A percentile compares a stretch with the other conserved stretches of the same genome.
phyloP scores from a whole-genome alignment of 2,113 vertebrate species.

The Azemiops feae region DNA sequence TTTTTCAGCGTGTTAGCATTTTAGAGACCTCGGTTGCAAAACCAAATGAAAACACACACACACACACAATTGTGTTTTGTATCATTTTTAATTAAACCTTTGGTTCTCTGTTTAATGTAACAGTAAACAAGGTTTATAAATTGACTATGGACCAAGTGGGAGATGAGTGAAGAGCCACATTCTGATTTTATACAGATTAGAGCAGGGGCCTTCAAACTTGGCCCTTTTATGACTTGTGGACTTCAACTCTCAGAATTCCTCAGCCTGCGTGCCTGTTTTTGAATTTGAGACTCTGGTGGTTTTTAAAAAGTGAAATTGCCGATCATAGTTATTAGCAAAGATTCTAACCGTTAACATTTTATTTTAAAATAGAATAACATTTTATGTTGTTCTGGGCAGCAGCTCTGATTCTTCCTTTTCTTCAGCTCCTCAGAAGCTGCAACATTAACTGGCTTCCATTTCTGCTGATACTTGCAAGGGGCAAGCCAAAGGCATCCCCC shows the following conservation, averaged over 20 bases:
- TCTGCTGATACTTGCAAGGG: background rate
- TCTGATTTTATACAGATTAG: background rate
- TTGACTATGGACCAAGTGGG: background rate
- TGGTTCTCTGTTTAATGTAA: slow-evolving; percentile 13
- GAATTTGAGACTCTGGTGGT: background rate
- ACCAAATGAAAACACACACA: background rate
- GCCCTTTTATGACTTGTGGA: too few relatives aligned
- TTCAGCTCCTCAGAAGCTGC: background rate
- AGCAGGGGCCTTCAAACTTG: too few relatives aligned
- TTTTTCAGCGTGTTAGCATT: background rate
- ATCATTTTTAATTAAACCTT: background rate
- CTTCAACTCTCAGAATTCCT: too few relatives aligned
- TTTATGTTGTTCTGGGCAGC: background rate
- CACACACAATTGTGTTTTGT: background rate
- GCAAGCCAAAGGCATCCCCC: background rate
- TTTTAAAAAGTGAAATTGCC: background rate
- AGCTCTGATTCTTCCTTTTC: background rate
- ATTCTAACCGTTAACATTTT: background rate
- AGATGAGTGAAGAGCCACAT: fast-evolving
- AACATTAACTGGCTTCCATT: background rate
- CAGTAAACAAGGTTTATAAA: slow-evolving; percentile 16
- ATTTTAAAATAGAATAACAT: background rate
- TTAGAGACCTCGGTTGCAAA: background rate
- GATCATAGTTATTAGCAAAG: background rate
- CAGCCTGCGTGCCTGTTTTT: background rate